Evolutionary conservation across 1,140 invertebrate species (phyloP).

Genomic region (Drosophila athabasca): DNA sequence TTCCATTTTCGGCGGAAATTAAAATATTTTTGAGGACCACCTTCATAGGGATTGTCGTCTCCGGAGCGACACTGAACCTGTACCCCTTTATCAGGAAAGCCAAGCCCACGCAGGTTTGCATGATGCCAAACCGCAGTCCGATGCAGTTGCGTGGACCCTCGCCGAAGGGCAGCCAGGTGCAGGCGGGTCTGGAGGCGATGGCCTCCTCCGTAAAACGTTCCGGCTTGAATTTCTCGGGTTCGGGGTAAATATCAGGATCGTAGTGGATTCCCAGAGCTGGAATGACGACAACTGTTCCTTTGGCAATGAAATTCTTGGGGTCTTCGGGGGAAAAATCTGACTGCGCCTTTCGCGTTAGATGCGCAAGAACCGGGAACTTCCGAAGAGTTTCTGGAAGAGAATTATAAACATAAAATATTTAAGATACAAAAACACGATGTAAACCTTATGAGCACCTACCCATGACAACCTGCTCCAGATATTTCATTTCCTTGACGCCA

Average conservation of each 20-base stretch:
- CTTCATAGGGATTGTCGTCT: slow-evolving; percentile 53
- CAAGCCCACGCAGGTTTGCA: slow-evolving; percentile 86
- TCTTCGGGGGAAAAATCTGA: slow-evolving; percentile 86
- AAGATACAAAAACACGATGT: no score
- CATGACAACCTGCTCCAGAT: slow-evolving; percentile 86
- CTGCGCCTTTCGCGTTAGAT: slow-evolving; percentile 85
- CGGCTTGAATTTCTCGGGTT: slow-evolving; percentile 85
- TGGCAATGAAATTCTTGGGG: slow-evolving; percentile 85
- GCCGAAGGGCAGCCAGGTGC: slow-evolving; percentile 66
- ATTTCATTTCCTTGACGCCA: slow-evolving; percentile 86
- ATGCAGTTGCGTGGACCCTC: slow-evolving; percentile 72
- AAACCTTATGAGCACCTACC: slow-evolving; percentile 80
- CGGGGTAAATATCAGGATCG: slow-evolving; percentile 83
- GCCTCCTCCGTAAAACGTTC: slow-evolving; percentile 85
- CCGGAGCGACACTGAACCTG: slow-evolving; percentile 52
- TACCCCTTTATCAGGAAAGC: slow-evolving; percentile 74
- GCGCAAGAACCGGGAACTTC: slow-evolving; percentile 86
- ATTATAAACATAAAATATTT: background rate
- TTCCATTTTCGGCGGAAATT: slow-evolving; percentile 53
- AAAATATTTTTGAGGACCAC: slow-evolving; percentile 34
- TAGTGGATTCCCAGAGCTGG: slow-evolving; percentile 86
- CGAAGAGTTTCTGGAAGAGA: slow-evolving; percentile 86
- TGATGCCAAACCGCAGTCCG: slow-evolving; percentile 87
- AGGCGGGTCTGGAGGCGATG: slow-evolving; percentile 48
- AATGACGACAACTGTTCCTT: slow-evolving; percentile 86